Conservation (phyloP, 2,888 invertebrate species). For the Linnaemya vulpina region DNA sequence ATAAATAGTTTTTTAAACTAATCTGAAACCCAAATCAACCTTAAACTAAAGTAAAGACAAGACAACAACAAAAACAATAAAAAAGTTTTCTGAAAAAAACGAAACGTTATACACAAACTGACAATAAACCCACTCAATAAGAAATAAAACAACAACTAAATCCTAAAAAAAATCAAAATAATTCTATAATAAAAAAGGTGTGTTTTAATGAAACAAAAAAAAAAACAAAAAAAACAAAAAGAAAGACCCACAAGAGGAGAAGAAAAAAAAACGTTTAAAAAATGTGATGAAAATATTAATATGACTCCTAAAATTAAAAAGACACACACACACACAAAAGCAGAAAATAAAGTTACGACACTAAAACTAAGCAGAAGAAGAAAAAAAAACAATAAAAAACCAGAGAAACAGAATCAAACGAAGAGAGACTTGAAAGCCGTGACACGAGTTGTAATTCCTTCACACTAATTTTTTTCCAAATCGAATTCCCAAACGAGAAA, state of each 20-base stretch:
- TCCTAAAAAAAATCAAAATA: conserved; percentile 56
- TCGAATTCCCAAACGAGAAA: no score
- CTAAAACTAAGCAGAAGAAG: conserved; percentile 10
- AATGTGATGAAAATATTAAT: conserved; percentile 72
- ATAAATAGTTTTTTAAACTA: conserved; percentile 75
- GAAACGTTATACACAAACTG: conserved; percentile 56
- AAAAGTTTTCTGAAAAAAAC: conserved; percentile 31
- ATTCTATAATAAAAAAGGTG: conserved; percentile 69
- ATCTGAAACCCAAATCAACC: conserved; percentile 78
- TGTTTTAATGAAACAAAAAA: conserved; percentile 67
- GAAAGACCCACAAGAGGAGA: conserved; percentile 7
- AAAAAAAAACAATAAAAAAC: neutral
- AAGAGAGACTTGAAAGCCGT: conserved; percentile 30
- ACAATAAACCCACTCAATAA: conserved; percentile 70
- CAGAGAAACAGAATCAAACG: neutral
- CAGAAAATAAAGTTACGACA: conserved; percentile 35
- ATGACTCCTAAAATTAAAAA: conserved; percentile 47
- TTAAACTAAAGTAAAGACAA: conserved; percentile 62
- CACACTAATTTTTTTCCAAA: neutral
- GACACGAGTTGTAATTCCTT: conserved; percentile 43
- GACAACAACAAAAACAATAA: conserved; percentile 39
- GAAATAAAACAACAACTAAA: conserved; percentile 64
- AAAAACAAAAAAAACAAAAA: no score
- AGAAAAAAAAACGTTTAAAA: conserved; percentile 19
- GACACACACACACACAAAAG: neutral